Base-by-base conservation (phyloP, 2,888 invertebrate species). In the Odontocolon sp. region DNA sequence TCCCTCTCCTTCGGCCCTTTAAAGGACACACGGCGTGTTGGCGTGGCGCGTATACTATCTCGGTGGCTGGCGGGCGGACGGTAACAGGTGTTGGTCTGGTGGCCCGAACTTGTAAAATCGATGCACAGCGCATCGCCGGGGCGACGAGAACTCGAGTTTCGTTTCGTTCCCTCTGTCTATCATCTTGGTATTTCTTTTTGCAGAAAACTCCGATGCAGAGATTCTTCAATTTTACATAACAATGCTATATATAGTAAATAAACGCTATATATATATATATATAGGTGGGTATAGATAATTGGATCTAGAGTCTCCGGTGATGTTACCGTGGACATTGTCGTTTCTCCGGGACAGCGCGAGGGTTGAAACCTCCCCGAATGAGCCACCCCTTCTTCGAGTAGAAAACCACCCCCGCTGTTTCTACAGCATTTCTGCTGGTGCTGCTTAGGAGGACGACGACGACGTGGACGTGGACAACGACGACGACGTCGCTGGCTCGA, bases 41-140 rank as follows among this genome's bases (percentile, higher is more conserved):
- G 66, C 36, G 47, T 56, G 54, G 61, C 45, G 52, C 59, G 59
- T 6, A 1, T 33, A 18, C 18, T 33, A 8, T 26, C 71, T 56
- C 71, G 69, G 79, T 84, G 80, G 82, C 79, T 83, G 77, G 82
- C 87, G 88, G 67, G 54, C 61, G 61, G 67, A 67, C 76, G 71
- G 89, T 90, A 89, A 89, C 88, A 88, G 88, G 88, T 89, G 88
- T 89, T 88, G 87, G 87, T 88, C 86, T 84, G 80, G 75, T 80
- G 75, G 68, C 77, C 78, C 76, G 77, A 79, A 78, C 78, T 78
- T 77, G 80, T 77, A 82, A 83, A 83, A 83, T 82, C 83, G 80
- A 83, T 82, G 82, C 74, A 74, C 68, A 50, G 68, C 75, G 77
- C 77, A 79, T 79, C 80, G 72, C 73, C 73, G 73, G 78, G 77